Evolutionary conservation across 2,797 vertebrate genomes (phyloP), one percentile per base, ranked within the genome.

Genomic region (Florisuga fusca): DNA sequence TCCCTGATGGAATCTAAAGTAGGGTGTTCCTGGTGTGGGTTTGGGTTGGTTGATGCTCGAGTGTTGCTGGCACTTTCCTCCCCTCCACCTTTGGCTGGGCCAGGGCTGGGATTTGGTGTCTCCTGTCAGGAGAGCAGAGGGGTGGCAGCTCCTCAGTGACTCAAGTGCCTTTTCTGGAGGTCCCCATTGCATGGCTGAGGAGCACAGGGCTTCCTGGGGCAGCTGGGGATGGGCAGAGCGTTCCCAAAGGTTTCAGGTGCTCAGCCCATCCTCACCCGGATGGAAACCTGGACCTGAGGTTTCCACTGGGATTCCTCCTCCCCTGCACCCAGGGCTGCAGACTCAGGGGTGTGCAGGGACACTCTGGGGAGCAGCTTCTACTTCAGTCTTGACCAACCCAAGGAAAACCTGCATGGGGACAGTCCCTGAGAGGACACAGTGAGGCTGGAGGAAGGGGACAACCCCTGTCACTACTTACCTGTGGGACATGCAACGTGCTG

Each of bases 161-260:
- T 48, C 85, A 94, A 94, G 94, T 96, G 95, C 94, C 95, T 96
- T 95, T 93, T 54, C 71, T 59, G 87, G 87, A 69, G 61, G 18
- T 72, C 33, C 67, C 79, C 18, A 2, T 4, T 14, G 63, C 11
- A 2, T 5, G 4, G 61, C 74, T 6, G 0, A 66, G 66, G 58
- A 50, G 22, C 14, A 3, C 1, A 1, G 41, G 33, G 19, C 61
- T 55, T 19, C 78, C 10, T 3, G 13, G 62, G 33, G 2, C 8
- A 8, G 59, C 26, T 55, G 77, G 75, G 43, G 20, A 12, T 2
- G 64, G 59, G 34, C 59, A 80, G 55, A 73, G 25, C 22, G 7
- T 45, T 73, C 18, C 66, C 33, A 16, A 48, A 27, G 26, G 15
- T 41, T 62, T 33, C 43, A 55, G 53, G 23, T 48, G 31, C 59